These are phyloP conservation scores for Vidua chalybeata DNA, from an alignment of 2,113 vertebrate genomes.

Conservation along the genomic window DNA sequence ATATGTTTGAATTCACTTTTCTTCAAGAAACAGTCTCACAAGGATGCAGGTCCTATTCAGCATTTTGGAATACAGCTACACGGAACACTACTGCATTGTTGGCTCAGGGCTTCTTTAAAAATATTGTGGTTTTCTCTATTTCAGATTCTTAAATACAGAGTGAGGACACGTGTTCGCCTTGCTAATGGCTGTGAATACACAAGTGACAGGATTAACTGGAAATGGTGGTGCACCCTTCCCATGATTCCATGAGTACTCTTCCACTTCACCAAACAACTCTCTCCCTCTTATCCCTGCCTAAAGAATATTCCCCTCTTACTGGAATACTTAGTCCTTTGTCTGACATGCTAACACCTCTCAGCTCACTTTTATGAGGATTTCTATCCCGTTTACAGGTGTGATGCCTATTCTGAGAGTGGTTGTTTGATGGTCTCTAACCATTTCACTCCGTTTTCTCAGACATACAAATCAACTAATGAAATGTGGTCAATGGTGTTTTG, in stretches of 20 bases:
- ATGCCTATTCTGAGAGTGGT: not conserved
- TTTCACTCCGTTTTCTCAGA: not conserved
- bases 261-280: not conserved
- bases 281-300: no score
- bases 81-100: not conserved
- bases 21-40: not conserved
- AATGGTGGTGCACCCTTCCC: not conserved
- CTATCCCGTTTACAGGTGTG: fast-evolving
- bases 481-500: not conserved
- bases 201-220: not conserved
- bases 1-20: not conserved
- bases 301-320: not conserved
- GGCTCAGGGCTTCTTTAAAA: not conserved
- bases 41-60: not conserved
- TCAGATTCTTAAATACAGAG: not conserved
- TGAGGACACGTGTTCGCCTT: not conserved
- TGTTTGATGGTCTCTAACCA: not conserved
- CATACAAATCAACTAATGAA: not conserved
- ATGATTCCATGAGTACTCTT: not conserved
- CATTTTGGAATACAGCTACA: not conserved
- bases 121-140: not conserved
- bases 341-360: not conserved
- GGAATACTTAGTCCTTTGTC: not conserved
- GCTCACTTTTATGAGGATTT: not conserved
- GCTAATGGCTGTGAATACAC: not conserved